phyloP scores from a whole-genome alignment of 2,113 vertebrate genomes.

The Caranx ignobilis region DNA sequence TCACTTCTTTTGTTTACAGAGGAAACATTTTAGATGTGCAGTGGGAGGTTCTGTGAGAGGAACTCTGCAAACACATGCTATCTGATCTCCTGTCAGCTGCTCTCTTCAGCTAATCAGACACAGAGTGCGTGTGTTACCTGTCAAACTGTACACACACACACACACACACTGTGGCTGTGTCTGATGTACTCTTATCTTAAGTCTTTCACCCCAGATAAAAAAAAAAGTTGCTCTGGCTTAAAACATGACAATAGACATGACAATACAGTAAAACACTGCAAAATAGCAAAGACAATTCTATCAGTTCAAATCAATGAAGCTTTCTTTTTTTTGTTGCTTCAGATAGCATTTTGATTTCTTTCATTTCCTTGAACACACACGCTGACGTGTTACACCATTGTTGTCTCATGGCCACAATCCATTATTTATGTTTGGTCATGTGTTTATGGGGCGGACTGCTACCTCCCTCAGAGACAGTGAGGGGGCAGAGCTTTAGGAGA shows the following conservation, averaged over 20 bases:
- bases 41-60: neutral
- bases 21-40: constrained; percentile 7
- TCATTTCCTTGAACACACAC: neutral
- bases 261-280: neutral
- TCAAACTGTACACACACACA: neutral
- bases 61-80: constrained; percentile 17
- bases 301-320: neutral
- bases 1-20: neutral
- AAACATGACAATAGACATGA: neutral
- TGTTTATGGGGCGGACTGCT: constrained; percentile 4
- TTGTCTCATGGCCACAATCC: constrained; percentile 11
- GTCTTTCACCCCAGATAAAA: neutral
- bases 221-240: neutral
- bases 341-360: neutral
- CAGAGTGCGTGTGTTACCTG: neutral
- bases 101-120: neutral
- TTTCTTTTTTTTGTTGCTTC: neutral
- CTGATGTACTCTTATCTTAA: neutral
- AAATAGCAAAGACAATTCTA: neutral
- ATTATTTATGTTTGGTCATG: constrained; percentile 30
- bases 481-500: neutral
- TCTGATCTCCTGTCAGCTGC: constrained; percentile 22
- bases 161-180: neutral
- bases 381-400: neutral
- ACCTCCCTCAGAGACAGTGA: neutral